phyloP scores from a whole-genome alignment of 1,140 invertebrate genomes.

The Tribolium madens region DNA sequence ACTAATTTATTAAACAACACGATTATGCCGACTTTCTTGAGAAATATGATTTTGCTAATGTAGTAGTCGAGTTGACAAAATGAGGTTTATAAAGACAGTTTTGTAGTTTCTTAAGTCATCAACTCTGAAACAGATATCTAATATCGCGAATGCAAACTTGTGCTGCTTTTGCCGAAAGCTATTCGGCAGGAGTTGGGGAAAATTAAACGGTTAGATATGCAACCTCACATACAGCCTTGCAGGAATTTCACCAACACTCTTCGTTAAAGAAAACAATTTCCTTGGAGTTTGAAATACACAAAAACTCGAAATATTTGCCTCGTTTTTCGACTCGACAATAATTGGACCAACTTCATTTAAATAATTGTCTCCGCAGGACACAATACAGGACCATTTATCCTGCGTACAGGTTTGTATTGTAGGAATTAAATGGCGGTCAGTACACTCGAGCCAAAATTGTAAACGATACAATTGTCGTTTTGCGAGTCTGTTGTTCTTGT shows the following conservation, averaged over 20 bases:
- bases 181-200: too few species aligned
- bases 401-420: conserved; percentile 18
- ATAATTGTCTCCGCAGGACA: conserved; percentile 11
- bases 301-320: too few species aligned
- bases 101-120: not conserved
- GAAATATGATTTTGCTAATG: too few species aligned
- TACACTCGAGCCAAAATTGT: not conserved
- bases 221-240: conserved; percentile 8
- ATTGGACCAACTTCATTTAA: conserved; percentile 11
- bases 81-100: not conserved
- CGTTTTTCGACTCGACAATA: not conserved
- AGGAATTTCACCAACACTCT: too few species aligned
- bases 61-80: too few species aligned
- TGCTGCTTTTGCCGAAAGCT: not conserved
- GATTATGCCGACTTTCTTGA: not conserved
- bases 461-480: conserved; percentile 5
- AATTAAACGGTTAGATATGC: not conserved
- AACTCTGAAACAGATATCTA: not conserved
- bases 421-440: conserved; percentile 21
- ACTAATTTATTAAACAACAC: not conserved
- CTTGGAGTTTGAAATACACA: too few species aligned
- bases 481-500: not conserved
- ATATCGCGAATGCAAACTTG: conserved; percentile 1
- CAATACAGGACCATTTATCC: conserved; percentile 18
- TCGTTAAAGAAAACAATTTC: too few species aligned